A percentile compares a stretch with the other conserved stretches of the same genome.
These are phyloP conservation scores for Agonopterix subpropinquella DNA, from an alignment of 2,888 invertebrate genomes.

Conservation along the genomic window DNA sequence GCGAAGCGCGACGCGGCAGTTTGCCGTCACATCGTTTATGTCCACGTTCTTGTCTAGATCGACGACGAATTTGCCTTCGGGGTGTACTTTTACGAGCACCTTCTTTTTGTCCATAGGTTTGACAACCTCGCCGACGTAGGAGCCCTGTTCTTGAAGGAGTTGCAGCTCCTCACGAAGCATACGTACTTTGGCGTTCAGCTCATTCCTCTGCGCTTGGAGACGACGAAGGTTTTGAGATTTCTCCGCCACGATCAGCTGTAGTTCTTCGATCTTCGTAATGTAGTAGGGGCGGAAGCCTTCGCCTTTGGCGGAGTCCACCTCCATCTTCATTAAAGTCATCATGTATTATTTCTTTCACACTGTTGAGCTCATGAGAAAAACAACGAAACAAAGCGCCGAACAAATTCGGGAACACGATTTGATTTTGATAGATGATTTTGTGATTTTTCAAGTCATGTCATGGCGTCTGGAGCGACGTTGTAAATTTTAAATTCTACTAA, in stretches of 20 bases:
- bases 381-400: too few relatives aligned
- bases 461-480: too few relatives aligned
- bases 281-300: slow-evolving; percentile 97
- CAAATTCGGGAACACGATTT: too few relatives aligned
- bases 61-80: slow-evolving; percentile 99
- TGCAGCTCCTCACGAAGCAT: slow-evolving; percentile 98
- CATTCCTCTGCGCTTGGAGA: slow-evolving; percentile 98
- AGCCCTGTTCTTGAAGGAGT: slow-evolving; percentile 97
- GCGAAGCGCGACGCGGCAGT: slow-evolving; percentile 96
- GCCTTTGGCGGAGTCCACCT: slow-evolving; percentile 82
- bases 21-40: slow-evolving; percentile 97
- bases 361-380: too few relatives aligned
- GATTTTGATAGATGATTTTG: too few relatives aligned
- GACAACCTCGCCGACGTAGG: slow-evolving; percentile 99
- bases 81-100: slow-evolving; percentile 98
- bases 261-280: slow-evolving; percentile 97
- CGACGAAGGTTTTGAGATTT: slow-evolving; percentile 97
- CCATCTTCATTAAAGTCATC: slow-evolving; percentile 78
- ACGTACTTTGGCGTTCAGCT: slow-evolving; percentile 98
- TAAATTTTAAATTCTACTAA: too few relatives aligned
- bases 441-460: too few relatives aligned
- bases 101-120: slow-evolving; percentile 99
- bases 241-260: slow-evolving; percentile 96
- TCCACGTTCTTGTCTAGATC: slow-evolving; percentile 99
- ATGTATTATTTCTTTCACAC: slow-evolving; percentile 10